Base-by-base conservation (phyloP, 2,888 invertebrate genomes). In the Xanthostigma xanthostigma region DNA sequence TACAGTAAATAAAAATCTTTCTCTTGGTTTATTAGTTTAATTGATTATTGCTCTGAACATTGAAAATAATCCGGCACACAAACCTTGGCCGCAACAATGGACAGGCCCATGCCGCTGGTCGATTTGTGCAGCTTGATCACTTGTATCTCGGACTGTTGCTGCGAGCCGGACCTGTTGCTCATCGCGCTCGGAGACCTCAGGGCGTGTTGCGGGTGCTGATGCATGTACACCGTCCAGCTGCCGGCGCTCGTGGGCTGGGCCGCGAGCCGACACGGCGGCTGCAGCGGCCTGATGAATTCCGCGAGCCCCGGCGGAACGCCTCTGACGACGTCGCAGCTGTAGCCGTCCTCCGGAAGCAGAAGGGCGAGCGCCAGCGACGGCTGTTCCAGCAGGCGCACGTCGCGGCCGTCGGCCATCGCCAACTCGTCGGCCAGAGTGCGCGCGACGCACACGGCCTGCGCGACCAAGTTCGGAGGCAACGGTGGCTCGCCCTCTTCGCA, bases 31-130 rank as follows among this genome's bases (percentile, higher is more conserved):
- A n/a, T n/a, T n/a, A n/a, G n/a, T n/a, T n/a, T n/a, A n/a, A n/a
- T n/a, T n/a, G n/a, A n/a, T n/a, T n/a, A n/a, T n/a, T n/a, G n/a
- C n/a, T n/a, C n/a, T n/a, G n/a, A n/a, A n/a, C n/a, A n/a, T n/a
- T n/a, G n/a, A n/a, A n/a, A n/a, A n/a, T n/a, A n/a, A n/a, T n/a
- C n/a, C n/a, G n/a, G n/a, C n/a, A n/a, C n/a, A n/a, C n/a, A n/a
- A n/a, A 66, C 75, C 70, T 94, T 94, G 33, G 97, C 97, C 9
- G 97, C 97, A 4, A 98, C 96, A 59, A 98, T 98, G 62, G 95
- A 96, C 58, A 98, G 77, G 10, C 98, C 98, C 87, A 98, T 95
- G 53, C 97, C 96, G 61, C 89, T 92, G 53, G 88, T 84, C 60
- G 92, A 91, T 71, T 97, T 96, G 64, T 91, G 85, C 53, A 96